A percentile compares a stretch with the other conserved stretches of the same genome.
These are phyloP conservation scores for Metacarcinus magister DNA, from an alignment of 2,888 invertebrate genomes.

Conservation along the genomic window DNA sequence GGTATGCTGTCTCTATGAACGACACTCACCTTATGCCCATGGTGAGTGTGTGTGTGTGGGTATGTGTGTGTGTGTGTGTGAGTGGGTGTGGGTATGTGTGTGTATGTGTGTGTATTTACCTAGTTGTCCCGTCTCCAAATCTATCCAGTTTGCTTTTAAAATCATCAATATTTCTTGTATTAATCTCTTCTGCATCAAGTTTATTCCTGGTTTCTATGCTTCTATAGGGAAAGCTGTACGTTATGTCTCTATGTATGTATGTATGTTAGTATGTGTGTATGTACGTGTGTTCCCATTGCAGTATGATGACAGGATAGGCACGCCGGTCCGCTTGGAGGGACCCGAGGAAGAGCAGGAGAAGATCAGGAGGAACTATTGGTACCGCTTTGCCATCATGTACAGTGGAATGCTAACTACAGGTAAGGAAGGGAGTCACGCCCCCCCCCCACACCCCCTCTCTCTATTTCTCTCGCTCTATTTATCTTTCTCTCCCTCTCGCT, in stretches of 20 bases:
- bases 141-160: background rate
- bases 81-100: background rate
- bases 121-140: background rate
- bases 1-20: conserved; percentile 72
- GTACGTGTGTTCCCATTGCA: background rate
- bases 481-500: background rate
- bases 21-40: conserved; percentile 79
- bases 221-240: too few species aligned
- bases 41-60: conserved; percentile 53
- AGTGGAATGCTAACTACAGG: conserved; percentile 79
- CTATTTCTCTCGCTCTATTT: background rate
- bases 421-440: background rate
- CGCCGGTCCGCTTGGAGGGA: conserved; percentile 68
- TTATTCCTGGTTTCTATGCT: too few species aligned
- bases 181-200: too few species aligned
- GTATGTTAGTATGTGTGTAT: background rate
- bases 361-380: conserved; percentile 75
- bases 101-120: background rate
- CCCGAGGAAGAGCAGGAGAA: conserved; percentile 67
- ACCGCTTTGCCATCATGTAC: conserved; percentile 81
- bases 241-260: background rate
- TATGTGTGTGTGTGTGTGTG: background rate
- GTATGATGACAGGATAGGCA: conserved; percentile 73
- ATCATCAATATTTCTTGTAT: too few species aligned
- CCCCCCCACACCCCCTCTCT: background rate